Conservation (phyloP, 1,140 invertebrate species). For the Pachyrhynchus sulphureomaculatus region DNA sequence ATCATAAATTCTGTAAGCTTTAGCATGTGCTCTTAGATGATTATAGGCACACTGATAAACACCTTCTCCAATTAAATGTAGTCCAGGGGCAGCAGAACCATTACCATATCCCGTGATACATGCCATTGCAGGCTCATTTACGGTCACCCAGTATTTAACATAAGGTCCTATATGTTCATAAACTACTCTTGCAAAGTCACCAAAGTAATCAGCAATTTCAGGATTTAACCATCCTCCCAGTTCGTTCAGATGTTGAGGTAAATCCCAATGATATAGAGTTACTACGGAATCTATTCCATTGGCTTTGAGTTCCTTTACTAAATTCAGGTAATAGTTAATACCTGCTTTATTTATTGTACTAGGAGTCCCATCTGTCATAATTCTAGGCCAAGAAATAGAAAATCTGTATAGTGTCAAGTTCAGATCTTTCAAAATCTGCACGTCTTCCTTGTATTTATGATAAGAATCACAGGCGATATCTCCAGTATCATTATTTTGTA, state of each 20-base stretch:
- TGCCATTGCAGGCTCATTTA: constrained; percentile 55
- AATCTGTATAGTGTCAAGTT: constrained; percentile 57
- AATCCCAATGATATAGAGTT: constrained; percentile 71
- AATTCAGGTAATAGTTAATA: constrained; percentile 63
- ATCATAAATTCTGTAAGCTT: no score
- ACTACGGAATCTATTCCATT: constrained; percentile 62
- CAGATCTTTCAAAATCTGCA: constrained; percentile 53
- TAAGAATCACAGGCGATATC: constrained; percentile 15
- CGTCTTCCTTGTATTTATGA: constrained; percentile 58
- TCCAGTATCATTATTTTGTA: constrained; percentile 15
- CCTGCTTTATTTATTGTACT: constrained; percentile 61
- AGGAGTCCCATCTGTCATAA: constrained; percentile 41
- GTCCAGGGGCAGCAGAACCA: constrained; percentile 60
- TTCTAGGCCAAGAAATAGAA: constrained; percentile 63
- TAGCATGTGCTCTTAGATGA: constrained; percentile 39
- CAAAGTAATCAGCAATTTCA: constrained; percentile 43
- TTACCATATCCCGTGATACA: constrained; percentile 63
- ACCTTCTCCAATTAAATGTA: constrained; percentile 29
- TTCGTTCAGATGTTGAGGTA: constrained; percentile 64
- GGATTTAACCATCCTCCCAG: constrained; percentile 44
- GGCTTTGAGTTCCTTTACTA: constrained; percentile 56
- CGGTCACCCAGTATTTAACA: constrained; percentile 49
- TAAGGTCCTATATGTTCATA: constrained; percentile 23
- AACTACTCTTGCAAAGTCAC: constrained; percentile 38
- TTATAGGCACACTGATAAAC: constrained; percentile 42